Percentiles rank a stretch among this genome's conserved stretches.
phyloP scores from a whole-genome alignment of 2,113 vertebrate genomes.

The Hemiprocne comata region DNA sequence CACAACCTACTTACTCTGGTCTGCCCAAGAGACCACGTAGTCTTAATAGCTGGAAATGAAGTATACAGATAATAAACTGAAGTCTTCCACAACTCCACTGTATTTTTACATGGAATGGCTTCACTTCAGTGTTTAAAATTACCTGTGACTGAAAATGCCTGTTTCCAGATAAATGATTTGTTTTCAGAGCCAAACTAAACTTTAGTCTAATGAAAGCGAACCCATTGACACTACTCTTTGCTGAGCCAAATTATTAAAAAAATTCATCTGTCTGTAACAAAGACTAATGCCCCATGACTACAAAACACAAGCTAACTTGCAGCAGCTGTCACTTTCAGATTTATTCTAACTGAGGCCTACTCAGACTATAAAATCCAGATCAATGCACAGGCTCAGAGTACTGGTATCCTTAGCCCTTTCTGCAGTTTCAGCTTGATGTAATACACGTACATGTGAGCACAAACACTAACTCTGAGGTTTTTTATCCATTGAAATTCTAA shows the following conservation, averaged over 20 bases:
- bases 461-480: not conserved
- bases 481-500: not conserved
- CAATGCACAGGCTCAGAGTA: not conserved
- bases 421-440: not conserved
- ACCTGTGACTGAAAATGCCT: not conserved
- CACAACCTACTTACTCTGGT: not conserved
- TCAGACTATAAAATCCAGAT: not conserved
- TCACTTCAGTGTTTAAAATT: not conserved
- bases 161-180: not conserved
- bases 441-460: rapidly evolving
- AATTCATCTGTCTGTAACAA: not conserved
- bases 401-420: not conserved
- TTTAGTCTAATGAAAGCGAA: not conserved
- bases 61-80: not conserved
- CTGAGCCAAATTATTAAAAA: not conserved
- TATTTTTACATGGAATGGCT: not conserved
- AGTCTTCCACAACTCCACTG: not conserved
- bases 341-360: not conserved
- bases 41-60: not conserved
- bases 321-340: not conserved
- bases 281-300: not conserved
- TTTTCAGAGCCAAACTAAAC: not conserved
- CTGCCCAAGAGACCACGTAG: not conserved
- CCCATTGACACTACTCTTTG: not conserved
- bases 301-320: not conserved